Base-by-base conservation (phyloP, 1,140 invertebrate species). In the Bombus difficillimus region DNA sequence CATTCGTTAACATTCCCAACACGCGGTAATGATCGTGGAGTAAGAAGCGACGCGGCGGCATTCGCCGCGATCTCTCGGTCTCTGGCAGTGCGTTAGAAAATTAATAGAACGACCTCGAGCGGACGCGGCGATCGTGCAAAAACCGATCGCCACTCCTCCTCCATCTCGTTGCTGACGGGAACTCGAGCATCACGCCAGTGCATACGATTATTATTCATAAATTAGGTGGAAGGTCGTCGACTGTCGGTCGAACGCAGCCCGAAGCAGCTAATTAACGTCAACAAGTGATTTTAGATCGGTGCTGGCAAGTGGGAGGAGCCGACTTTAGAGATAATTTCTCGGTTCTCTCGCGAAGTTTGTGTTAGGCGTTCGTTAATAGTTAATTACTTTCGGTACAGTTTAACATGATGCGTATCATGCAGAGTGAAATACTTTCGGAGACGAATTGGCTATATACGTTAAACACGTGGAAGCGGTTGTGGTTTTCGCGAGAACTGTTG, bases 1-100 rank as follows among this genome's bases (percentile, higher is more conserved):
- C 90, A 94, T 93, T 93, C 92, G 93, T 94, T 94, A 93, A 94
- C 91, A 93, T 92, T 93, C 92, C 88, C 87, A 79, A 73, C 85
- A 88, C 88, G 88, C 86, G 83, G 86, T 92, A 92, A 92, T 88
- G 88, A 91, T 90, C 86, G 72, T 47, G 69, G 74, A 3, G 75
- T 81, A 89, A 86, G 84, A 88, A 89, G 85, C 85, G 81, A 85
- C 87, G 32, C n/a, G 76, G 73, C 71, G 57, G 77, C 78, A 71
- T 88, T 88, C 88, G 34, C 73, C 75, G 43, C 86, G 80, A 83
- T 86, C 76, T 57, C 59, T 37, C 66, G 18, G 57, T 28, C 76
- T 83, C 66, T 83, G 74, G 83, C 80, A 62, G 78, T 86, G 82
- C 82, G 90, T 90, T 90, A 84, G 81, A 87, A 91, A 91, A 91